Conservation (phyloP, 2,888 invertebrate species). For the Lutraria lutraria region DNA sequence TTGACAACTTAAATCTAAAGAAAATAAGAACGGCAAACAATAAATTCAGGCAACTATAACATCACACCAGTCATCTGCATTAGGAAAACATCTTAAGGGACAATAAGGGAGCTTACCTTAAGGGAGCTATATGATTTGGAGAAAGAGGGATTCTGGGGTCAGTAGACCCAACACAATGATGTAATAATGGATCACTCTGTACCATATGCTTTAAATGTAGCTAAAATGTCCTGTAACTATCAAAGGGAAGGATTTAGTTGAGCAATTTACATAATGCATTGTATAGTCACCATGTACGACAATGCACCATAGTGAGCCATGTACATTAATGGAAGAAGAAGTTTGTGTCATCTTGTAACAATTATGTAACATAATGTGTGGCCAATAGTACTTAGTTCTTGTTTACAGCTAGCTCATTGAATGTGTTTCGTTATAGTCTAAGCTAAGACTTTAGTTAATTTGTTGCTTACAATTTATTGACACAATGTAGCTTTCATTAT, state of each 20-base stretch:
- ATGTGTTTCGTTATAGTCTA: neutral
- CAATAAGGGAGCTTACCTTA: too few relatives aligned
- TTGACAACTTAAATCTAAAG: constrained; percentile 52
- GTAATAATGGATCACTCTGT: constrained; percentile 15
- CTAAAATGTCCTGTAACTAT: neutral
- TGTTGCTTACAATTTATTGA: too few relatives aligned
- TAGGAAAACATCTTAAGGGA: constrained; percentile 20
- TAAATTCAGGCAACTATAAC: constrained; percentile 29
- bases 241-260: neutral
- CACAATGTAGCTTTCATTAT: too few relatives aligned
- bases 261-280: neutral
- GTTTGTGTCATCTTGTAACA: neutral
- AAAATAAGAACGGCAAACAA: constrained; percentile 52
- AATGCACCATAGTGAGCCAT: too few relatives aligned
- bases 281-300: too few relatives aligned
- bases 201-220: neutral
- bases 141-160: neutral
- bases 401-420: neutral
- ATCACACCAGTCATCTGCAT: constrained; percentile 25
- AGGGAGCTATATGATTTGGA: constrained; percentile 26
- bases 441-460: neutral
- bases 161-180: constrained; percentile 48
- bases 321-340: too few relatives aligned
- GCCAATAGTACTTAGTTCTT: neutral
- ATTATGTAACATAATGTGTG: neutral